Base-by-base conservation (phyloP, 1,140 invertebrate species). In the Platorchestia sp. region DNA sequence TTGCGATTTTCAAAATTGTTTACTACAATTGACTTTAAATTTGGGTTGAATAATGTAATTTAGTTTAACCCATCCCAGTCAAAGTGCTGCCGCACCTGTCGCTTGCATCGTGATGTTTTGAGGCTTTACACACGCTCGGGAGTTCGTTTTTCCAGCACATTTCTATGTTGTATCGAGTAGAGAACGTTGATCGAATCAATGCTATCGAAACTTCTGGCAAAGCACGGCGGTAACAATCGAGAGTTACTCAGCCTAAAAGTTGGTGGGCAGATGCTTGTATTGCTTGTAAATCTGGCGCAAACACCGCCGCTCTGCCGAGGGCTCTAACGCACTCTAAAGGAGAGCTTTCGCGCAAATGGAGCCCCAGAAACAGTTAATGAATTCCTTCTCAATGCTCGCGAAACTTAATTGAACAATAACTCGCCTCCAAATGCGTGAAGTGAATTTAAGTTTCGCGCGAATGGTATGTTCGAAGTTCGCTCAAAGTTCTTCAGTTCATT, bases 341-440 rank as follows among this genome's bases (percentile, higher is more conserved):
- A 27, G 36, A 75, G 59, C 59, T 75, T 75, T 75, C 59, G 59
- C 59, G 59, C 27, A 75, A 75, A 75, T 75, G 59, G 59, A 75
- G 59, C 59, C 36, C 59, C 59, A 75, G 59, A 75, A 75, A 75
- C 59, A 75, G 59, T 75, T 75, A 75, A 75, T 75, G 59, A 75
- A 75, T 75, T 75, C 59, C 59, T 75, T 75, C 59, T 10, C 59
- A 75, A 75, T 75, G 27, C 59, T 75, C 14, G 59, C 59, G 27
- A 75, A 75, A 75, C 59, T 75, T 75, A 75, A 75, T 75, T 75
- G 59, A 75, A 75, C 59, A 75, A 36, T 75, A 75, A 75, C 59
- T 75, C 59, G 27, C 10, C 27, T 22, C 59, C 59, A 75, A 75
- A 75, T 75, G 36, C 10, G 14, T 75, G 59, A 75, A 75, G 59